These are phyloP conservation scores for Bos indicus DNA, from an alignment of 2,113 vertebrate genomes.

Conservation along the genomic window DNA sequence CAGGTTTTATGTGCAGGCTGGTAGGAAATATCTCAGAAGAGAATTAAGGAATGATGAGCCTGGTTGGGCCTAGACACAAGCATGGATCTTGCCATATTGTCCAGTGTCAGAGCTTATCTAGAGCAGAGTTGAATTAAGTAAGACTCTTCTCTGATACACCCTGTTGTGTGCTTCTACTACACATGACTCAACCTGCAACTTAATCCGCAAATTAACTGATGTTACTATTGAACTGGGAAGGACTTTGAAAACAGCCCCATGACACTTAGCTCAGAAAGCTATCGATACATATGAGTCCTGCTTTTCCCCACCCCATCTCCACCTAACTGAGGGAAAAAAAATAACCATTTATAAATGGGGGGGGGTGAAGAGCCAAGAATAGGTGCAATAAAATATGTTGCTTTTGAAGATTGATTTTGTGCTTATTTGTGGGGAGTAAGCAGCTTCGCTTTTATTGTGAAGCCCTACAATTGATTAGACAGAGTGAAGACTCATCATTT, in stretches of 20 bases:
- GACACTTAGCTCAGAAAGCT: not conserved
- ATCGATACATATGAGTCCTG: not conserved
- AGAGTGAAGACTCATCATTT: slow-evolving; percentile 62
- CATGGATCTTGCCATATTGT: not conserved
- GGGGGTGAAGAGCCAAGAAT: not conserved
- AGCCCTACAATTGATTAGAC: slow-evolving; percentile 49
- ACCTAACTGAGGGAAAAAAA: not conserved
- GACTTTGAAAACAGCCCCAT: not conserved
- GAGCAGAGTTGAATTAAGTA: not conserved
- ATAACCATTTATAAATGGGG: slow-evolving; percentile 6
- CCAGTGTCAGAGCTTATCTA: not conserved
- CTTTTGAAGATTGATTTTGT: slow-evolving; percentile 47
- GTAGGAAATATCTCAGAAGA: not conserved
- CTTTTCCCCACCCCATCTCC: not conserved
- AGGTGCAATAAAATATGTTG: slow-evolving; percentile 32
- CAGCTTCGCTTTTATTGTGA: slow-evolving; percentile 20
- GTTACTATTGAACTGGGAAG: not conserved
- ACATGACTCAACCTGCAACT: not conserved
- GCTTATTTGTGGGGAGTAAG: slow-evolving; percentile 44
- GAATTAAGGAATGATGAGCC: not conserved
- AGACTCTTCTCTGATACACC: not conserved
- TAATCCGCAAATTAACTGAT: not conserved
- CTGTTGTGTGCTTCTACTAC: not conserved
- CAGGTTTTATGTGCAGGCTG: not conserved
- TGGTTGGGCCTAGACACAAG: not conserved